A percentile compares a stretch with the other conserved stretches of the same genome.
These are phyloP conservation scores for Sitta carolinensis DNA, from an alignment of 2,797 vertebrate species.

Conservation along the genomic window DNA sequence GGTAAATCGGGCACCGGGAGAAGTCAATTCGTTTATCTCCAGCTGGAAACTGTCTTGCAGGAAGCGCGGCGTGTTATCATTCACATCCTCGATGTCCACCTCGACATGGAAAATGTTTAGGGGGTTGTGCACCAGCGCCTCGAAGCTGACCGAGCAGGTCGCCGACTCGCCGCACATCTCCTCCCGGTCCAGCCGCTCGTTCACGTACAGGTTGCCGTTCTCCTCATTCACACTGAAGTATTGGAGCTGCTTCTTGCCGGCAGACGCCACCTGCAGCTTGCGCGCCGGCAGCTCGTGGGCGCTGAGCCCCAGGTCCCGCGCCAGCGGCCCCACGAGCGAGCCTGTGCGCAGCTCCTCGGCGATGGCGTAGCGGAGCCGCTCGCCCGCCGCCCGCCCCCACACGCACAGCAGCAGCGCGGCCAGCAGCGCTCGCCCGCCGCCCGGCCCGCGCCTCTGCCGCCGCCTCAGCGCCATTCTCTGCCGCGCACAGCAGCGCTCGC, in stretches of 20 bases:
- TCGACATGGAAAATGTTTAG: fast-evolving
- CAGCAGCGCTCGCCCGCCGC: no score
- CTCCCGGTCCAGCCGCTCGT: background rate
- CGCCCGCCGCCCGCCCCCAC: no score
- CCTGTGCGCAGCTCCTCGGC: no score
- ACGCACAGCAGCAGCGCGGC: no score
- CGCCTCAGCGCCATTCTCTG: no score
- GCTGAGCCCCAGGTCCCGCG: background rate
- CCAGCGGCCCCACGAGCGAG: no score
- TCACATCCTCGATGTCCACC: fast-evolving
- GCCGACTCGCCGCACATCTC: background rate
- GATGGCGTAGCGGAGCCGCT: no score
- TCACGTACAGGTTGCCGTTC: background rate
- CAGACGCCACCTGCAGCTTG: background rate
- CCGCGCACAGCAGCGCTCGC: no score
- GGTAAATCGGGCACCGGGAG: background rate
- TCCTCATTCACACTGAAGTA: background rate
- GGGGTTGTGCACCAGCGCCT: background rate
- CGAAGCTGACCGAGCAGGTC: background rate
- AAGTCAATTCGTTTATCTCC: no score
- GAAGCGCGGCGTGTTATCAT: background rate
- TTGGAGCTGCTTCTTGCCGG: no score
- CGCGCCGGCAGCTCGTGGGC: background rate
- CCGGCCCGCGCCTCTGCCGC: no score
- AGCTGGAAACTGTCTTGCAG: no score